Conservation (phyloP, 2,888 invertebrate genomes). For the Matsumyia berberina region DNA sequence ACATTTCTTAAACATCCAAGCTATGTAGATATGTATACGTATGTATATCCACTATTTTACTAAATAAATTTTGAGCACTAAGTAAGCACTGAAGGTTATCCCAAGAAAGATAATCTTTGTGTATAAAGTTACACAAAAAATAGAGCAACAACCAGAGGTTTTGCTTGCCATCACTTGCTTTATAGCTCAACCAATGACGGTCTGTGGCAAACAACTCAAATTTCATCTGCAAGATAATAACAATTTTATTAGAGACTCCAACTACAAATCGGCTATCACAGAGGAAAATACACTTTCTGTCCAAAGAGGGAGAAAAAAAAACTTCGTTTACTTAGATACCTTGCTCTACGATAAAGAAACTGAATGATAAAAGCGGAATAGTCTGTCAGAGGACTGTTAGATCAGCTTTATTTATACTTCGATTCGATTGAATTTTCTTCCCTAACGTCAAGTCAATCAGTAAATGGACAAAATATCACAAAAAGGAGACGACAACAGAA, state of each 20-base stretch:
- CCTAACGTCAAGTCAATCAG: conserved; percentile 65
- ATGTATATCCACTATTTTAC: too few species aligned
- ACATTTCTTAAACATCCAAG: too few species aligned
- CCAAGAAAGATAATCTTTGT: too few species aligned
- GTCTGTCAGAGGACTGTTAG: conserved; percentile 6
- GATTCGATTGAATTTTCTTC: conserved; percentile 39
- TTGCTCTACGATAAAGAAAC: not conserved
- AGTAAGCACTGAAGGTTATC: too few species aligned
- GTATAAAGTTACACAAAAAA: too few species aligned
- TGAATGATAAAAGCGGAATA: conserved; percentile 2
- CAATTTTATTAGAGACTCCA: conserved; percentile 22
- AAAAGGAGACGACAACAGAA: not conserved
- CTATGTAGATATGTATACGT: too few species aligned
- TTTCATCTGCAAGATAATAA: conserved; percentile 23
- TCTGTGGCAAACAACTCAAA: conserved; percentile 3
- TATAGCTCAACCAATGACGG: not conserved
- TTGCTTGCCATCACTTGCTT: not conserved
- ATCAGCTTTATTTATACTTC: conserved; percentile 16
- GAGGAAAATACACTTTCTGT: not conserved
- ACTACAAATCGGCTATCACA: conserved; percentile 4
- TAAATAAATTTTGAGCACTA: too few species aligned
- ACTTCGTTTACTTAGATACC: not conserved
- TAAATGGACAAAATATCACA: conserved; percentile 59
- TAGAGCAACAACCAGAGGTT: not conserved
- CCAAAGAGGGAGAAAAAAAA: not conserved